These are phyloP conservation scores for Eristalis arbustorum DNA, from an alignment of 2,888 invertebrate species.

Conservation along the genomic window DNA sequence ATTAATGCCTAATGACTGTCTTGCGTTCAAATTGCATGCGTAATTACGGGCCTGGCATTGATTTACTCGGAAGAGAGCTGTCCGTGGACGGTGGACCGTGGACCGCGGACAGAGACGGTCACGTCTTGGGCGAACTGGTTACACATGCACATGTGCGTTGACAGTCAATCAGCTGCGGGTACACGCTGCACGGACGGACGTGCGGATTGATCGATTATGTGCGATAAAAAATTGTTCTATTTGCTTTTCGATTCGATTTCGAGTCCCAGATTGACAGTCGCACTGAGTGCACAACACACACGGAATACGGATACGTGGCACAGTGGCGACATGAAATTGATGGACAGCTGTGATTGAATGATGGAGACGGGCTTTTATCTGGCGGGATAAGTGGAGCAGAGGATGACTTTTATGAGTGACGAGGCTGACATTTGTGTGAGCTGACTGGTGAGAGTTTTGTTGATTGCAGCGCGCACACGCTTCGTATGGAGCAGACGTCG, in stretches of 20 bases:
- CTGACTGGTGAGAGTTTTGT: not conserved
- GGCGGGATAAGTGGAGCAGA: not conserved
- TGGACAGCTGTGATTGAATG: conserved; percentile 21
- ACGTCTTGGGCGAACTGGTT: conserved; percentile 50
- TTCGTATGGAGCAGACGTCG: not conserved
- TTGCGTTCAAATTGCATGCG: conserved; percentile 59
- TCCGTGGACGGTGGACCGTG: conserved; percentile 38
- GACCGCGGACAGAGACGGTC: conserved; percentile 24
- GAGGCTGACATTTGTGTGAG: not conserved
- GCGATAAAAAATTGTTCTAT: conserved; percentile 60
- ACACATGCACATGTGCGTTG: conserved; percentile 39
- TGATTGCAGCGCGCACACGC: not conserved
- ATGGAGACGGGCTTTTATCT: not conserved
- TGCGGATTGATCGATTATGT: conserved; percentile 63
- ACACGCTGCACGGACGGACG: conserved; percentile 29
- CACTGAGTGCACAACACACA: not conserved
- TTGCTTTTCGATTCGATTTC: conserved; percentile 51
- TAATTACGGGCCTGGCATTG: conserved; percentile 65
- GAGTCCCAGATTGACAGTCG: conserved; percentile 50
- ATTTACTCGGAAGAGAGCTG: conserved; percentile 60
- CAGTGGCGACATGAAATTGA: conserved; percentile 29
- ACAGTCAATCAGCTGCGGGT: conserved; percentile 56
- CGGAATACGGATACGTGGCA: not conserved
- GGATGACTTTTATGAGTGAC: not conserved
- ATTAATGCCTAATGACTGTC: conserved; percentile 67